Percentiles rank a stretch among this genome's conserved stretches.
Evolutionary conservation across 2,113 vertebrate species (phyloP).

Genomic region (Hyperoodon ampullatus): DNA sequence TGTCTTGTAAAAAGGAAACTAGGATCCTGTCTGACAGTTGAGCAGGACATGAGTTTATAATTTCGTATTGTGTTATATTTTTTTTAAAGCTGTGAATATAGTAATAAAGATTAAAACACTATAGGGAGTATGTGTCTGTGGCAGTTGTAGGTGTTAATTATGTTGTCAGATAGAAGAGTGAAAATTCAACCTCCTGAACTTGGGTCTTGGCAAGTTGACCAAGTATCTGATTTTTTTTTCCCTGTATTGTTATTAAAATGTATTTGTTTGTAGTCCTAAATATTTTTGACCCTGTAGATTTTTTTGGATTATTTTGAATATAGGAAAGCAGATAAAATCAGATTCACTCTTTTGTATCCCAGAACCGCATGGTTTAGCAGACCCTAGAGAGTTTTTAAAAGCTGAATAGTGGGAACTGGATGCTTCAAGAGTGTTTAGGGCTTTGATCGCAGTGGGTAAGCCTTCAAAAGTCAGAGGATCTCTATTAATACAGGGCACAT

Average conservation of each 20-base stretch:
- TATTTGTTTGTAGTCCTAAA: constrained; percentile 31
- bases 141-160: constrained; percentile 66
- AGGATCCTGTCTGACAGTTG: constrained; percentile 34
- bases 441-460: constrained; percentile 37
- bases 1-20: constrained; percentile 49
- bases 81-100: constrained; percentile 54
- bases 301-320: constrained; percentile 17
- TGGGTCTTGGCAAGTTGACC: not conserved
- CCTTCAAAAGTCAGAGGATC: not conserved
- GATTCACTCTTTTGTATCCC: not conserved
- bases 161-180: constrained; percentile 54
- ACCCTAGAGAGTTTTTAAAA: not conserved
- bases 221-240: constrained; percentile 39
- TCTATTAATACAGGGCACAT: not conserved
- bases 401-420: not conserved
- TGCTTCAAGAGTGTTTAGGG: not conserved
- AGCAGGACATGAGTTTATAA: constrained; percentile 61
- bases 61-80: constrained; percentile 55
- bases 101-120: constrained; percentile 65
- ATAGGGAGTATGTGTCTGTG: constrained; percentile 7
- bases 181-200: constrained; percentile 64
- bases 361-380: not conserved
- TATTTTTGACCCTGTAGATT: constrained; percentile 4
- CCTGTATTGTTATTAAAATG: constrained; percentile 29
- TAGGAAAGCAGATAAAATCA: constrained; percentile 32